phyloP scores from a whole-genome alignment of 2,797 vertebrate genomes.

The Momotus momota region DNA sequence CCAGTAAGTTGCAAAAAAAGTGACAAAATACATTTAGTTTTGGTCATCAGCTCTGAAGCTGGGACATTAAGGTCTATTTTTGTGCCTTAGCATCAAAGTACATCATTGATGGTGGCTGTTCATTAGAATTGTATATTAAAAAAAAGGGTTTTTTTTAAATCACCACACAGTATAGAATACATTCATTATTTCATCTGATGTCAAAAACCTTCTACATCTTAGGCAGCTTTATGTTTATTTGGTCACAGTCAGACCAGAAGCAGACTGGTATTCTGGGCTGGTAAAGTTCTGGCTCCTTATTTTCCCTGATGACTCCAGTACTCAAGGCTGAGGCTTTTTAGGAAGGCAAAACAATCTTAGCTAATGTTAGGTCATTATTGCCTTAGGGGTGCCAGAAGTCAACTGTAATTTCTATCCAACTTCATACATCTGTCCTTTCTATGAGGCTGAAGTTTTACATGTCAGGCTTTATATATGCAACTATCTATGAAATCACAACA shows the following conservation, averaged over 20 bases:
- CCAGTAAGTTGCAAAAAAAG: background rate
- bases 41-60: background rate
- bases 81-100: background rate
- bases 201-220: background rate
- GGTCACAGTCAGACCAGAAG: background rate
- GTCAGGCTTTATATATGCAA: background rate
- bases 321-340: background rate
- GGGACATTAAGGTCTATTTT: background rate
- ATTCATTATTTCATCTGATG: background rate
- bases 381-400: background rate
- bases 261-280: background rate
- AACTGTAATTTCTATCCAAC: background rate
- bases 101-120: background rate
- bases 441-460: background rate
- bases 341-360: background rate
- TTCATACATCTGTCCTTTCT: background rate
- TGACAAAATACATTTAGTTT: background rate
- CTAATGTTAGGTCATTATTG: background rate
- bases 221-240: background rate
- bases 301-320: background rate
- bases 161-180: background rate
- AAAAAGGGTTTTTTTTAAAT: background rate
- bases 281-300: background rate
- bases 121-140: background rate
- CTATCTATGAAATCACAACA: background rate